These are phyloP conservation scores for Struthio camelus DNA, from an alignment of 2,113 vertebrate species.

Conservation along the genomic window DNA sequence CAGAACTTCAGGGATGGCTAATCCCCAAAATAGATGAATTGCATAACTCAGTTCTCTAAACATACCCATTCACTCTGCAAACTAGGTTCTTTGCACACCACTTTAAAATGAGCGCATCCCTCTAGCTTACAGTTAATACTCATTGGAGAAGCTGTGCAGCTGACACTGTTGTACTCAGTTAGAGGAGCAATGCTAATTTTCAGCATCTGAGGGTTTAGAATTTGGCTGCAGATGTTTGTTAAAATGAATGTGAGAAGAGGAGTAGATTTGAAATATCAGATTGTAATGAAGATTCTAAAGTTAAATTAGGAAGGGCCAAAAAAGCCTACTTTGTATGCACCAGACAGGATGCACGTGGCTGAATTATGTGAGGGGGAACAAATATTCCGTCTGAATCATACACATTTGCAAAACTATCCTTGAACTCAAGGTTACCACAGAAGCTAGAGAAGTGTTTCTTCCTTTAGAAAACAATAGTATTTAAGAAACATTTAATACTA, in stretches of 20 bases:
- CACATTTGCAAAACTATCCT: not conserved
- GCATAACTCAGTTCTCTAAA: constrained; percentile 41
- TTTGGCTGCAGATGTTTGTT: not conserved
- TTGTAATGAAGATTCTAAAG: not conserved
- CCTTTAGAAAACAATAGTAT: not conserved
- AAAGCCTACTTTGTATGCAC: not conserved
- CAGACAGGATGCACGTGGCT: not conserved
- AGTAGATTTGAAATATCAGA: not conserved
- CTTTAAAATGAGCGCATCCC: not conserved
- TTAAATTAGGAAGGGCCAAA: not conserved
- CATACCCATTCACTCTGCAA: not conserved
- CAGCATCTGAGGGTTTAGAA: not conserved
- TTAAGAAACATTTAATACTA: not conserved
- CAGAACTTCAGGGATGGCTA: constrained; percentile 30
- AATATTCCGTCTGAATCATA: not conserved
- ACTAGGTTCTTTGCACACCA: not conserved
- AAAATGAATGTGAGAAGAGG: not conserved
- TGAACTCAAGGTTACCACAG: not conserved
- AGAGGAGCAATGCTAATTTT: not conserved
- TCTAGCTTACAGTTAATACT: not conserved
- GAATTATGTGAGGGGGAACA: not conserved
- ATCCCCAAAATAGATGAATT: constrained; percentile 50
- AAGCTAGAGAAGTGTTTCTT: not conserved
- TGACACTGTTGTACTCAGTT: not conserved
- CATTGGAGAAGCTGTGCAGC: not conserved